phyloP scores from a whole-genome alignment of 2,113 vertebrate genomes.

The Petaurus breviceps region DNA sequence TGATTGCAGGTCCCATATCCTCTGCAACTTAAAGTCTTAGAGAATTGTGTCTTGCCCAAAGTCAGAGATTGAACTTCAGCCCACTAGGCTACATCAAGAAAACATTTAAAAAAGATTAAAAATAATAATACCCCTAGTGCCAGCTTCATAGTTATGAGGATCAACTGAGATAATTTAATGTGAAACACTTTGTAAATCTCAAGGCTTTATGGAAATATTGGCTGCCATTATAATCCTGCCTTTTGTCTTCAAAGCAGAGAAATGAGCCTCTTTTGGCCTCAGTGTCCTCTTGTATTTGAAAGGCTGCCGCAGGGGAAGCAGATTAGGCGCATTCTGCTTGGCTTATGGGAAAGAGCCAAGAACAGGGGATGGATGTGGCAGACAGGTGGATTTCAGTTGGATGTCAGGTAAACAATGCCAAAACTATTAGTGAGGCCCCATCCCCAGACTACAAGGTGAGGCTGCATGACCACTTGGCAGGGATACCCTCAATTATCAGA shows the following conservation, averaged over 20 bases:
- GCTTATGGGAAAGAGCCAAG: background rate
- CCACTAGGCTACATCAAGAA: background rate
- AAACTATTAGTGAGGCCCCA: background rate
- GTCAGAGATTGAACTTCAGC: background rate
- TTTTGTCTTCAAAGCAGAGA: background rate
- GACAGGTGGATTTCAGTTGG: background rate
- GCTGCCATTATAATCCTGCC: background rate
- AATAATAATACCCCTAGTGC: background rate
- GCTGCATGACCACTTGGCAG: too few species aligned
- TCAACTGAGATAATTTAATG: background rate
- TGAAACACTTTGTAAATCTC: background rate
- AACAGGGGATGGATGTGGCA: background rate
- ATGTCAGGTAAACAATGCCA: background rate
- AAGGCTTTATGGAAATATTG: background rate
- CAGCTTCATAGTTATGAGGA: too few species aligned
- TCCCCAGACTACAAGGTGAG: background rate
- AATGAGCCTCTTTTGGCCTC: background rate
- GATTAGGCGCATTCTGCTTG: background rate
- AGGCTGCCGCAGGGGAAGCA: background rate
- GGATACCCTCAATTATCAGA: background rate
- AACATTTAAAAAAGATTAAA: background rate
- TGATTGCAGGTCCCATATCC: too few species aligned
- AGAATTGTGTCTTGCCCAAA: too few species aligned
- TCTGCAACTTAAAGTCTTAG: too few species aligned
- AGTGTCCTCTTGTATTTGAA: background rate